A percentile compares a stretch with the other conserved stretches of the same genome.
phyloP scores from a whole-genome alignment of 30 jellyfish, hydroid and myxozoan genomes.

The Sanderia malayensis region DNA sequence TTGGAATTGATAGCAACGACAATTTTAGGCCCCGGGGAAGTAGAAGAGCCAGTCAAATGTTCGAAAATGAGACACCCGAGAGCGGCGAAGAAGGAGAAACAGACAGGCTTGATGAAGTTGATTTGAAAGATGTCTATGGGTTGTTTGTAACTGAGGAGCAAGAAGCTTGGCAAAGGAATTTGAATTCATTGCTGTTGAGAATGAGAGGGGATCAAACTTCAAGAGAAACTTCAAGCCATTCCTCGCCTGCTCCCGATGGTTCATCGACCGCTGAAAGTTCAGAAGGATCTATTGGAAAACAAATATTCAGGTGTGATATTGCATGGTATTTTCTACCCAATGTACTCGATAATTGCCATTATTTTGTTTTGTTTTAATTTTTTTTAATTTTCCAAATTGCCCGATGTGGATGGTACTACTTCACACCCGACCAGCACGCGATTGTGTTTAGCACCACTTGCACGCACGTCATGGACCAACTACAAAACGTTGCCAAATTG shows the following conservation, averaged over 20 bases:
- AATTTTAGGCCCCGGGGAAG: constrained; percentile 1
- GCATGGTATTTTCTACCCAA: no score
- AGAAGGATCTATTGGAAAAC: neutral
- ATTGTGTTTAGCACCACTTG: neutral
- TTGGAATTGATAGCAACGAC: neutral
- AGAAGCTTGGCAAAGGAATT: constrained; percentile 27
- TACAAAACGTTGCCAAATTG: neutral
- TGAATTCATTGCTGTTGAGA: constrained; percentile 22
- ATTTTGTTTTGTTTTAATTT: neutral
- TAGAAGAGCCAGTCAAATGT: no score
- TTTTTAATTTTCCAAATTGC: neutral
- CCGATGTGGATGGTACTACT: neutral
- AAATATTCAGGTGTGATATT: neutral
- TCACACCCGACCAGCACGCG: neutral
- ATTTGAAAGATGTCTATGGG: constrained; percentile 8
- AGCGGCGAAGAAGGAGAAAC: neutral
- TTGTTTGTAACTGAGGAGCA: constrained; percentile 20
- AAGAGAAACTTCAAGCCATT: no score
- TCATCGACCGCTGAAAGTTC: neutral
- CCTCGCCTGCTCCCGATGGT: no score
- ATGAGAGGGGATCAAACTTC: neutral
- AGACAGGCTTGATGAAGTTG: neutral
- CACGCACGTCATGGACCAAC: neutral
- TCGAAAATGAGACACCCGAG: neutral
- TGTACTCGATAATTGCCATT: neutral